Percentiles rank a stretch among this genome's conserved stretches.
Evolutionary conservation across 1,140 invertebrate species (phyloP).

Genomic region (Latrodectus geometricus): DNA sequence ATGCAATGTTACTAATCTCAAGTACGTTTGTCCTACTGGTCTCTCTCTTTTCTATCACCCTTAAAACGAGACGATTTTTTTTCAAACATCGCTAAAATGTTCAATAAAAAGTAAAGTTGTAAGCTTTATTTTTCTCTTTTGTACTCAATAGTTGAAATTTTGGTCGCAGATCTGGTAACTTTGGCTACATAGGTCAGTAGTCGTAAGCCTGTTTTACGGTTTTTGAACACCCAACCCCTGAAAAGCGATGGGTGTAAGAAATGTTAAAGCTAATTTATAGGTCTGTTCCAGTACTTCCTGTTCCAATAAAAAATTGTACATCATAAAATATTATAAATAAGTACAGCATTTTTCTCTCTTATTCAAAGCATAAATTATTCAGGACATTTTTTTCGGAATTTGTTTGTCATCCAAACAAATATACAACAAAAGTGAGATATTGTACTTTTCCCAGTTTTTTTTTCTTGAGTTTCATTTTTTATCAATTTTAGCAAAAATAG

Average conservation of each 20-base stretch:
- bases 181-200: constrained; percentile 49
- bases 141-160: constrained; percentile 22
- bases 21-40: constrained; percentile 47
- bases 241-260: background rate
- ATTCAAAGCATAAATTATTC: too few species aligned
- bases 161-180: constrained; percentile 34
- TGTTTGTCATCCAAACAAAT: too few species aligned
- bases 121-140: background rate
- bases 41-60: constrained; percentile 47
- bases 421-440: too few species aligned
- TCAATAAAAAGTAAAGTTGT: constrained; percentile 2
- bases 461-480: too few species aligned
- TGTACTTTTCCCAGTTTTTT: too few species aligned
- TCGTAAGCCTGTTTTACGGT: constrained; percentile 60
- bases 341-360: too few species aligned
- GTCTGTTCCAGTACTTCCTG: background rate
- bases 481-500: too few species aligned
- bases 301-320: too few species aligned
- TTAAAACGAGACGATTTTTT: constrained; percentile 49
- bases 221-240: constrained; percentile 19
- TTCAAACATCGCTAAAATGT: constrained; percentile 9
- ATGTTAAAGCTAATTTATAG: background rate
- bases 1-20: constrained; percentile 59
- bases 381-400: too few species aligned
- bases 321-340: too few species aligned